Base-by-base conservation (phyloP, 2,113 vertebrate genomes). In the Glaucomys volans region DNA sequence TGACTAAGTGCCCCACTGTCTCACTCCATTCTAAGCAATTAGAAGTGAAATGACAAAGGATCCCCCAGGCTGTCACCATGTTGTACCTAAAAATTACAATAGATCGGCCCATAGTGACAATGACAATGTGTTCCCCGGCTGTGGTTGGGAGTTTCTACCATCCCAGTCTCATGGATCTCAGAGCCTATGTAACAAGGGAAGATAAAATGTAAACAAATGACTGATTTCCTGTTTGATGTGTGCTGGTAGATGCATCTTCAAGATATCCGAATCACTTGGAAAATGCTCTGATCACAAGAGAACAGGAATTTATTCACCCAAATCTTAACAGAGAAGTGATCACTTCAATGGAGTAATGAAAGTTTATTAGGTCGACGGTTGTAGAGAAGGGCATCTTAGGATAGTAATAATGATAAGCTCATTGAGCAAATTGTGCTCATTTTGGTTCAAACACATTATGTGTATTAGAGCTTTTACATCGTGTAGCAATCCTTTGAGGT, bases 321-420 rank as follows among this genome's bases (percentile, higher is more conserved):
- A 93, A 62, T 90, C 18, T 75, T 81, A 77, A 77, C 72, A 74
- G 62, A 90, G 30, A 87, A 72, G 37, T 76, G 18, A 76, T 81
- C 59, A 5, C n/a, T 80, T 80, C 37, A 87, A 20, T 54, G 90
- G 35, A 1, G 6, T 76, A 32, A 92, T 57, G 12, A 80, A 66
- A 44, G 7, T 47, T 94, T 24, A 81, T 84, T 94, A 92, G 44
- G 37, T 10, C 79, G 50, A 72, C 40, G 52, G 52, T n/a, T 69
- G 67, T 64, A 1, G 32, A 94, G 26, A 86, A 82, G 8, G 22
- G 1, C 37, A 89, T 74, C 96, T 89, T 92, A 83, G 57, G 69
- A 57, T 22, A 24, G n/a, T 74, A 26, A 30, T 77, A 54, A 64
- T 42, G 35, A 16, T 24, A 47, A 66, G 1, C 4, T 89, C 47